Conservation (phyloP, 2,797 vertebrate genomes). For the Cirrhinus molitorella region DNA sequence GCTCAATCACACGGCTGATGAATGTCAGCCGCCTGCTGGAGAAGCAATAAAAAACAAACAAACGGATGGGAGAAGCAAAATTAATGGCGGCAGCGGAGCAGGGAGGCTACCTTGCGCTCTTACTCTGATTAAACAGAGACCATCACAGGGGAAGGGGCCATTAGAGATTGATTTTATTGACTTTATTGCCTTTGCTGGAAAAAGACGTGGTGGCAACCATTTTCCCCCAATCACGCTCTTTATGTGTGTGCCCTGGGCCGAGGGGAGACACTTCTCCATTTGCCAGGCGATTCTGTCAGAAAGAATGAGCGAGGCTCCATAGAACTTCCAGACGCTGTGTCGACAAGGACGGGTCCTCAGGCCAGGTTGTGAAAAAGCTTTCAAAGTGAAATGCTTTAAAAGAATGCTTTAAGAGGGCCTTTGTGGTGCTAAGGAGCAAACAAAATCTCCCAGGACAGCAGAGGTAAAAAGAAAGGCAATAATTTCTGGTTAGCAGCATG, state of each 20-base stretch:
- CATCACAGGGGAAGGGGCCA: slow-evolving; percentile 73
- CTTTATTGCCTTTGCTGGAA: slow-evolving; percentile 67
- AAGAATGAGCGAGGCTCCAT: slow-evolving; percentile 20
- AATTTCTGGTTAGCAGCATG: neutral
- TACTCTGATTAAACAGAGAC: slow-evolving; percentile 83
- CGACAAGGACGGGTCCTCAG: neutral
- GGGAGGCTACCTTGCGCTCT: slow-evolving; percentile 73
- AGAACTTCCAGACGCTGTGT: slow-evolving; percentile 1
- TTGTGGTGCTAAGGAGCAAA: slow-evolving; percentile 36
- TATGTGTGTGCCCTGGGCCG: slow-evolving; percentile 45
- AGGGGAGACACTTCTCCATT: slow-evolving; percentile 34
- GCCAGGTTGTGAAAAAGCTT: slow-evolving; percentile 46
- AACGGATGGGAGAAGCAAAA: slow-evolving; percentile 74
- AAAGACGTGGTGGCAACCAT: slow-evolving; percentile 58
- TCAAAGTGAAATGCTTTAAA: slow-evolving; percentile 38
- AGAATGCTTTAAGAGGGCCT: slow-evolving; percentile 9
- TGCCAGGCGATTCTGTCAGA: slow-evolving; percentile 24
- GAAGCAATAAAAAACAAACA: slow-evolving; percentile 70
- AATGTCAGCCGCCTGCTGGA: slow-evolving; percentile 73
- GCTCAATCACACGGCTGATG: slow-evolving; percentile 71
- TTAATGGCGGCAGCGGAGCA: slow-evolving; percentile 71
- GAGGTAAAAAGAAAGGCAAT: slow-evolving; percentile 1
- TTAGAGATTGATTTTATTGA: slow-evolving; percentile 78
- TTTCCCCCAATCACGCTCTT: slow-evolving; percentile 49
- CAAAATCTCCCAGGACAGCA: neutral